Base-by-base conservation (phyloP, 2,888 invertebrate genomes). In the Polia nebulosa region DNA sequence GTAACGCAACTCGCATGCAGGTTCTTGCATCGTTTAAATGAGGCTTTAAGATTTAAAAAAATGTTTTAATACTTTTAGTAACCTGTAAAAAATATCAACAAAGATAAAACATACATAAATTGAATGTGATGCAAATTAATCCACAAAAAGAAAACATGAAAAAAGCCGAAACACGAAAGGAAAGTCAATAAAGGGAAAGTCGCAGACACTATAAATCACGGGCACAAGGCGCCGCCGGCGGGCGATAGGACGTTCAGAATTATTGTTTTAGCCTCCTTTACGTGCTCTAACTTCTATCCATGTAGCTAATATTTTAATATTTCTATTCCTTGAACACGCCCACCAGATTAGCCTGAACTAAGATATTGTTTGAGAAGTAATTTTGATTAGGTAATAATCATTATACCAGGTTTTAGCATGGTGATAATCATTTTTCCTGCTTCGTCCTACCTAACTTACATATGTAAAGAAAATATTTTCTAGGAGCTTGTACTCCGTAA, bases 141-240 rank as follows among this genome's bases (percentile, higher is more conserved):
- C 56, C 45, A 61, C 47, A 66, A 72, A 76, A 78, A 69, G 41
- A 71, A 84, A 81, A 81, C 58, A 65, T 57, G 63, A 73, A 80
- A 84, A 81, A 83, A 81, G 70, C 65, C 72, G 69, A 78, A 78
- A 79, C 80, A 77, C 79, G 76, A 83, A 85, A 80, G 69, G 56
- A 81, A 77, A 83, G 75, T 75, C 77, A 84, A 88, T 84, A 86
- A 88, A 84, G 85, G 78, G 81, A 86, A 88, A 89, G 87, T 84
- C 87, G 71, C 83, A 88, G 89, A 89, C 88, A 87, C 85, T 65
- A 91, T 90, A 91, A 92, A 91, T 91, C 88, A 90, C 88, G 73
- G 75, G 72, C 74, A 68, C 86, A 84, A 85, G 76, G 73, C 75
- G 75, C 68, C 78, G 76, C 74, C 76, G 58, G 52, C 62, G 20